Percentiles rank a stretch among this genome's conserved stretches.
Evolutionary conservation across 2,888 invertebrate genomes (phyloP).

Genomic region (Gymnoscelis rufifasciata): DNA sequence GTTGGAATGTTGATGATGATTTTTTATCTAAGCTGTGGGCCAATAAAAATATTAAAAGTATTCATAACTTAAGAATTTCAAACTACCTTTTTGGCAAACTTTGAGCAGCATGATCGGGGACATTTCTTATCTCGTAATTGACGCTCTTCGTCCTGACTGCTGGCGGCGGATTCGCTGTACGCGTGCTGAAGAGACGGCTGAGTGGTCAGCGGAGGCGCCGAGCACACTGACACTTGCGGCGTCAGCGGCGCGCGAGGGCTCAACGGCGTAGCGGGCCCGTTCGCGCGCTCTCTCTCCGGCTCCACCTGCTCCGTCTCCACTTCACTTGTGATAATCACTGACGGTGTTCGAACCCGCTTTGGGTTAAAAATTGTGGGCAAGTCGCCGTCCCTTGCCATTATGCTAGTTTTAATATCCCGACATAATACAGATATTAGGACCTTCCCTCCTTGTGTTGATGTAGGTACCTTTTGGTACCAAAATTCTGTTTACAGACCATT

Average conservation of each 20-base stretch:
- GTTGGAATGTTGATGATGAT: no score
- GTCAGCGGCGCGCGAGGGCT: conserved; percentile 69
- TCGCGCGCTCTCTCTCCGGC: conserved; percentile 60
- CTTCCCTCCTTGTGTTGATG: not conserved
- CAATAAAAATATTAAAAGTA: no score
- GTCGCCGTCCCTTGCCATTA: conserved; percentile 85
- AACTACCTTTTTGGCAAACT: conserved; percentile 90
- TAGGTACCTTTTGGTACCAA: not conserved
- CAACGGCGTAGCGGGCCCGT: conserved; percentile 69
- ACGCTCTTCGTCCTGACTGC: conserved; percentile 81
- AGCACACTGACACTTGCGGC: conserved; percentile 71
- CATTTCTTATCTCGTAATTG: conserved; percentile 76
- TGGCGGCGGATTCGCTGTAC: conserved; percentile 75
- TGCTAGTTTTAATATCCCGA: conserved; percentile 21
- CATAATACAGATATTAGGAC: conserved; percentile 3
- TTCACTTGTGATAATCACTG: conserved; percentile 83
- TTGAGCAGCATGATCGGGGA: conserved; percentile 88
- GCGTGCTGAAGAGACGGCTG: conserved; percentile 73
- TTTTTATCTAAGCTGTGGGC: no score
- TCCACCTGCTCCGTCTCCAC: conserved; percentile 62
- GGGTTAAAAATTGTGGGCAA: conserved; percentile 91
- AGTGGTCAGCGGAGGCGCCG: conserved; percentile 66
- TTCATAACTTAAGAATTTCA: no score
- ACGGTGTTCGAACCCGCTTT: conserved; percentile 82
- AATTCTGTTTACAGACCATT: not conserved